Conservation (phyloP, 2,888 invertebrate genomes). For the Chirona hameri region DNA sequence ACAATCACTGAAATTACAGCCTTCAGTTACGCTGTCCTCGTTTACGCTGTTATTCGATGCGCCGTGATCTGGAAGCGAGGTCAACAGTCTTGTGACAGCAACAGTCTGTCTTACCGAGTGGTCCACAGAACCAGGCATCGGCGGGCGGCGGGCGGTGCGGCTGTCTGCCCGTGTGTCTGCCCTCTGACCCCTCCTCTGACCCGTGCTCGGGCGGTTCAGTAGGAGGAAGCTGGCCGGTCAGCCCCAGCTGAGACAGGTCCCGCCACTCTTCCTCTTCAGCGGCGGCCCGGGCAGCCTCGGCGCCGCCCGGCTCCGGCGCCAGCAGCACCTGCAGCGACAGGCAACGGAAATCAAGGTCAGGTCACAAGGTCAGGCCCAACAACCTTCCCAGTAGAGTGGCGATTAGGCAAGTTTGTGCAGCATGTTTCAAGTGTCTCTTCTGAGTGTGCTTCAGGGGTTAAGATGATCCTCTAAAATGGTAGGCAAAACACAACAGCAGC, state of each 20-base stretch:
- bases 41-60: no score
- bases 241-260: background rate
- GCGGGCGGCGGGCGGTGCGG: background rate
- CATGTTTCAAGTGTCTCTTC: no score
- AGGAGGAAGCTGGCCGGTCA: background rate
- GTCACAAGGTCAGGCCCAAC: background rate
- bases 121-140: background rate
- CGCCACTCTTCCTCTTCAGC: conserved; percentile 30
- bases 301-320: background rate
- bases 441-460: no score
- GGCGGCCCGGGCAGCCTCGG: conserved; percentile 1
- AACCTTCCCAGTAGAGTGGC: no score
- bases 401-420: no score
- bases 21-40: no score
- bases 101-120: background rate
- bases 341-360: background rate
- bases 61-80: no score
- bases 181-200: no score
- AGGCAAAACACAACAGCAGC: no score
- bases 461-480: no score
- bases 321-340: background rate
- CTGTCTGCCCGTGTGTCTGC: background rate
- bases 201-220: background rate
- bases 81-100: no score
- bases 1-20: no score